Conservation (phyloP, 1,140 invertebrate species). For the Drosophila truncata region DNA sequence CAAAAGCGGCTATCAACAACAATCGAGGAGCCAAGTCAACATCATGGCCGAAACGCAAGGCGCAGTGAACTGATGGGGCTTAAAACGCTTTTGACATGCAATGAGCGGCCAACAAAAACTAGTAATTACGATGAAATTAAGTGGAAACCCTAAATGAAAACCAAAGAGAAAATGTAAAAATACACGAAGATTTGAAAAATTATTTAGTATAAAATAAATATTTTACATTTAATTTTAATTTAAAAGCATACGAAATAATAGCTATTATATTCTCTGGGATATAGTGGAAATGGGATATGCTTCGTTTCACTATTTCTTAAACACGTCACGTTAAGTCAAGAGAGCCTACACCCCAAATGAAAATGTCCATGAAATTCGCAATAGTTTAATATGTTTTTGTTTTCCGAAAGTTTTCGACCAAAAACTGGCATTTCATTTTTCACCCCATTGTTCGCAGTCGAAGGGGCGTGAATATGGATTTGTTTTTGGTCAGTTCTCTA, state of each 20-base stretch:
- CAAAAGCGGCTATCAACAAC: slow-evolving; percentile 28
- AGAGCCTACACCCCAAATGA: not conserved
- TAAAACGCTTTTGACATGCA: slow-evolving; percentile 75
- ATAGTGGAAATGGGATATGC: not conserved
- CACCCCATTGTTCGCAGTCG: not conserved
- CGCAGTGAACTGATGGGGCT: slow-evolving; percentile 45
- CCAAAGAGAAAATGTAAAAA: slow-evolving; percentile 9
- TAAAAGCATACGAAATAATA: not conserved
- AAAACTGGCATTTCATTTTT: slow-evolving; percentile 5
- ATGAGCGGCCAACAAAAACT: slow-evolving; percentile 41
- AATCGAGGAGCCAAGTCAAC: slow-evolving; percentile 36
- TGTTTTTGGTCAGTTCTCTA: slow-evolving; percentile 5
- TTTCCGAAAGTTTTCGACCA: not conserved
- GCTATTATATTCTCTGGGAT: not conserved
- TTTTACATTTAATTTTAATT: not conserved
- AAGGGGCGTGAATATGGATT: slow-evolving; percentile 31
- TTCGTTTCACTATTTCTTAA: not conserved
- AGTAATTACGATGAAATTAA: slow-evolving; percentile 57
- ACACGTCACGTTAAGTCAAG: too few species aligned
- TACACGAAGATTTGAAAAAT: not conserved
- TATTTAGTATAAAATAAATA: not conserved
- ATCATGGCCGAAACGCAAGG: slow-evolving; percentile 47
- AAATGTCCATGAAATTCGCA: not conserved
- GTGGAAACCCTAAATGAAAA: slow-evolving; percentile 32
- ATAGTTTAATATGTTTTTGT: not conserved